phyloP scores from a whole-genome alignment of 2,888 invertebrate genomes.

The Cerceris rybyensis region DNA sequence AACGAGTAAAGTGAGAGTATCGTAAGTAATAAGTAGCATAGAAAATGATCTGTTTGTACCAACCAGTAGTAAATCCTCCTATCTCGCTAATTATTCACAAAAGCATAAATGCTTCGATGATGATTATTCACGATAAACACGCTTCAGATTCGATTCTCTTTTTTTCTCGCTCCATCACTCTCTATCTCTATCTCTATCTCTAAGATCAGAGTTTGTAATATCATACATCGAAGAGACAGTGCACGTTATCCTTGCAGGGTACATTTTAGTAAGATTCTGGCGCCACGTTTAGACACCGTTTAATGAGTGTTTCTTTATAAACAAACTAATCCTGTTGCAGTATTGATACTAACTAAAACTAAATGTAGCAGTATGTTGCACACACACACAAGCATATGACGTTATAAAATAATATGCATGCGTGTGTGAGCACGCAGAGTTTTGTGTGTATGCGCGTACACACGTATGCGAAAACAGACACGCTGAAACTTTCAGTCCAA shows the following conservation, averaged over 20 bases:
- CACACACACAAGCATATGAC: slow-evolving; percentile 45
- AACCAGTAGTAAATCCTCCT: no score
- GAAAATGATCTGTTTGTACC: no score
- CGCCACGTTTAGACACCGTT: slow-evolving; percentile 75
- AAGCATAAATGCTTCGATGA: no score
- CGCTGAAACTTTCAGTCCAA: slow-evolving; percentile 72
- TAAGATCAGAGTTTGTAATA: not conserved
- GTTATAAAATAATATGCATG: slow-evolving; percentile 33
- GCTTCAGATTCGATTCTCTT: no score
- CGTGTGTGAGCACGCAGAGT: slow-evolving; percentile 50
- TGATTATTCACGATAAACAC: no score
- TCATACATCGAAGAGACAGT: slow-evolving; percentile 7
- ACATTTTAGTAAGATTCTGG: slow-evolving; percentile 78
- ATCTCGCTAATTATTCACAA: no score
- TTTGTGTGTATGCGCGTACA: slow-evolving; percentile 53
- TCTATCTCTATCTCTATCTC: no score
- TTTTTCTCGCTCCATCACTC: no score
- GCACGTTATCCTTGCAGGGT: slow-evolving; percentile 43
- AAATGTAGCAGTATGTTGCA: slow-evolving; percentile 56
- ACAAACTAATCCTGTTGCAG: slow-evolving; percentile 76
- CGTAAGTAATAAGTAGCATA: no score
- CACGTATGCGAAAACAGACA: slow-evolving; percentile 59
- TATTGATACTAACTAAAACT: slow-evolving; percentile 77
- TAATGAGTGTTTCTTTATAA: slow-evolving; percentile 71
- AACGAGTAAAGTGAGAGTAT: not conserved